Evolutionary conservation across 1,140 invertebrate species (phyloP).

Genomic region (Charaxes varanes): DNA sequence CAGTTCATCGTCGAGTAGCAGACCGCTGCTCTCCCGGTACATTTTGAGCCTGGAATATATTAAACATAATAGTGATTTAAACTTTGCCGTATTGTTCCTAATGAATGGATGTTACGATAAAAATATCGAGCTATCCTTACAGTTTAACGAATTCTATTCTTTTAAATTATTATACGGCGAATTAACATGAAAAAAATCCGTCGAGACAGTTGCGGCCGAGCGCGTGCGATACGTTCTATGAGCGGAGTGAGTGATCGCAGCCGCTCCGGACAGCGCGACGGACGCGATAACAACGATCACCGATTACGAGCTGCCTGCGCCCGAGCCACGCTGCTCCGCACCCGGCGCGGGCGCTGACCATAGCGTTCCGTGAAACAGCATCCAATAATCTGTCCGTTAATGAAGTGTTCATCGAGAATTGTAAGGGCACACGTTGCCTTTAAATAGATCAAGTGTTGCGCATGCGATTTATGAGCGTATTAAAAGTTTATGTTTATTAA

Average conservation of each 20-base stretch:
- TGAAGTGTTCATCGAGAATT: too few relatives aligned
- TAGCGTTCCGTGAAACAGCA: not conserved
- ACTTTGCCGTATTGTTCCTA: not conserved
- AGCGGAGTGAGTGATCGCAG: slow-evolving; percentile 38
- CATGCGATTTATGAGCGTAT: not conserved
- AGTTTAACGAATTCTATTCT: too few relatives aligned
- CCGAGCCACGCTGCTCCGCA: slow-evolving; percentile 22
- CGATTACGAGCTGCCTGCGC: slow-evolving; percentile 50
- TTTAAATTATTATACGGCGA: too few relatives aligned
- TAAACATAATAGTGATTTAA: slow-evolving; percentile 9
- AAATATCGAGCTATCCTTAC: slow-evolving; percentile 10
- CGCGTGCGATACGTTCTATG: slow-evolving; percentile 29
- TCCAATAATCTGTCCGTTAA: slow-evolving; percentile 3
- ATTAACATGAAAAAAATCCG: too few relatives aligned
- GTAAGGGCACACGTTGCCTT: too few relatives aligned
- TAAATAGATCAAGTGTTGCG: not conserved
- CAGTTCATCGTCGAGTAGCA: slow-evolving; percentile 39
- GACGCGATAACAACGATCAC: slow-evolving; percentile 60
- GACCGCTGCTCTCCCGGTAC: slow-evolving; percentile 41
- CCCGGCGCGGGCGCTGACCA: slow-evolving; percentile 14
- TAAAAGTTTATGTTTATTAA: slow-evolving; percentile 48
- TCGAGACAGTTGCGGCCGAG: slow-evolving; percentile 16
- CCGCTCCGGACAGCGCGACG: slow-evolving; percentile 47
- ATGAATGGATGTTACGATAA: not conserved
- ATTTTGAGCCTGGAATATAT: slow-evolving; percentile 51